Evolutionary conservation across 2,113 vertebrate genomes (phyloP).

Genomic region (Synodontis membranacea): DNA sequence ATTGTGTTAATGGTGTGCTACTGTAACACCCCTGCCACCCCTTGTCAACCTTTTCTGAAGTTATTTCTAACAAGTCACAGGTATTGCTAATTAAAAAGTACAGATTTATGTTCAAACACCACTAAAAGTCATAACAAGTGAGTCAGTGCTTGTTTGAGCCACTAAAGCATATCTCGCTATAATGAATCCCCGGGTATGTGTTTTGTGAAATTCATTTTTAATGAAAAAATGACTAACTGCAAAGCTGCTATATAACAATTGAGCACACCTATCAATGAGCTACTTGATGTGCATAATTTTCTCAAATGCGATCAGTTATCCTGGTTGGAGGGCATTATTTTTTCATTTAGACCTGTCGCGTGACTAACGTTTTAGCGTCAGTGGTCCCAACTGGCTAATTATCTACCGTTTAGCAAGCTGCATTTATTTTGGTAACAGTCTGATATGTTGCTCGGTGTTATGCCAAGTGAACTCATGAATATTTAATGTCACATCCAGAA

Average conservation of each 20-base stretch:
- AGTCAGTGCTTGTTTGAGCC: neutral
- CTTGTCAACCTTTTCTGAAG: neutral
- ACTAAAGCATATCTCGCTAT: neutral
- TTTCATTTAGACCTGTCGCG: conserved; percentile 20
- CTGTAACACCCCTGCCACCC: neutral
- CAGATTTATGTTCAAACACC: neutral
- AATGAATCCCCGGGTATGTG: neutral
- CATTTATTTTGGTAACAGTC: conserved; percentile 33
- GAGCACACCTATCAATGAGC: neutral
- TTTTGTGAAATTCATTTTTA: conserved; percentile 5
- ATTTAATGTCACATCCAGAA: conserved; percentile 19
- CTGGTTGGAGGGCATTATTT: conserved; percentile 30
- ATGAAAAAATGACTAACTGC: neutral
- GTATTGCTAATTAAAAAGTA: neutral
- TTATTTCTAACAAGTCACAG: neutral
- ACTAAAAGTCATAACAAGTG: conserved; percentile 9
- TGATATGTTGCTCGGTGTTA: conserved; percentile 19
- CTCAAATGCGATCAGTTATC: conserved; percentile 10
- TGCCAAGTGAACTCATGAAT: conserved; percentile 32
- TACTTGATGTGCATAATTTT: conserved; percentile 12
- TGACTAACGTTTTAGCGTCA: conserved; percentile 21
- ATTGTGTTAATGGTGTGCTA: conserved; percentile 11
- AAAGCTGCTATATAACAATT: neutral
- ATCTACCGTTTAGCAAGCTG: conserved; percentile 18
- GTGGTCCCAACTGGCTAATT: conserved; percentile 32